Evolutionary conservation across 1,140 invertebrate genomes (phyloP).

Genomic region (Platorchestia sp.): DNA sequence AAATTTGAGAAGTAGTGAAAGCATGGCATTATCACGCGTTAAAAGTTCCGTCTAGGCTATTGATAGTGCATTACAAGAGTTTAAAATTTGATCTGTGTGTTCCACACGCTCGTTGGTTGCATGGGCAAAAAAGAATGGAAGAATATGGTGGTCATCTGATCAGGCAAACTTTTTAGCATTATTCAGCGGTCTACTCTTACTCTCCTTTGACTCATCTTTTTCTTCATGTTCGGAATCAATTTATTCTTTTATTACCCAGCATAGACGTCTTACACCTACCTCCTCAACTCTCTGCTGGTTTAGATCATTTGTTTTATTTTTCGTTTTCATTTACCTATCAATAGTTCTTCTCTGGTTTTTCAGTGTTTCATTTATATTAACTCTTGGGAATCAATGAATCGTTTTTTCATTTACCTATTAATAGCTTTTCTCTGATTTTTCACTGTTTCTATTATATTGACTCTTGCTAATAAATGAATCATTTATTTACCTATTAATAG

Average conservation of each 20-base stretch:
- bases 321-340: background rate
- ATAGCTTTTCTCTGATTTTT: background rate
- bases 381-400: too few relatives aligned
- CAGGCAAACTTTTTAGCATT: background rate
- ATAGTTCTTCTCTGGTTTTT: background rate
- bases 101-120: too few relatives aligned
- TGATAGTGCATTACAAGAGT: too few relatives aligned
- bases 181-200: background rate
- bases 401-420: background rate
- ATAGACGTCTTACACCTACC: too few relatives aligned
- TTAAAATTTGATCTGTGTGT: too few relatives aligned
- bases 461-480: too few relatives aligned
- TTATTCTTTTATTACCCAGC: background rate
- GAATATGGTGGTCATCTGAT: too few relatives aligned
- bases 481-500: too few relatives aligned
- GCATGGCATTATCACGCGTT: background rate
- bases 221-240: background rate
- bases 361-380: background rate
- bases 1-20: background rate
- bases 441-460: background rate
- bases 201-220: background rate
- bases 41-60: background rate
- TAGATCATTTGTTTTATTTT: background rate
- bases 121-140: too few relatives aligned
- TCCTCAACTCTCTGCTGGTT: background rate